Percentiles rank a stretch among this genome's conserved stretches.
phyloP scores from a whole-genome alignment of 2,888 invertebrate species.

The Leucania comma region DNA sequence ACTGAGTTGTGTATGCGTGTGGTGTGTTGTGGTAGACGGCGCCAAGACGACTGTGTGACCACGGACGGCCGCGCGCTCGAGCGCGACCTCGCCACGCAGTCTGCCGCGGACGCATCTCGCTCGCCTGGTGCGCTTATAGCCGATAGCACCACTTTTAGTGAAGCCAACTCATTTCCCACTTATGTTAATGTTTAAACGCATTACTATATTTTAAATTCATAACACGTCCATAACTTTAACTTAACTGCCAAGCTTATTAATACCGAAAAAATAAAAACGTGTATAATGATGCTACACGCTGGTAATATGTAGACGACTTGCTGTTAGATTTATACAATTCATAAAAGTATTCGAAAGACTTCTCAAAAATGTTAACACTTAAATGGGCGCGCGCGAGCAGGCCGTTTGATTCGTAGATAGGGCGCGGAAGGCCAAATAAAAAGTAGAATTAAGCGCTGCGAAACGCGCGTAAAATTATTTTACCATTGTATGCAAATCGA shows the following conservation, averaged over 20 bases:
- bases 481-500: conserved; percentile 91
- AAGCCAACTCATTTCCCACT: conserved; percentile 38
- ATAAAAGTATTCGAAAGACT: conserved; percentile 71
- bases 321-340: conserved; percentile 64
- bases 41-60: conserved; percentile 79
- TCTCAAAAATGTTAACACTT: conserved; percentile 88
- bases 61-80: conserved; percentile 61
- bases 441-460: conserved; percentile 90
- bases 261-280: conserved; percentile 7
- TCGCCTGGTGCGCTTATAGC: conserved; percentile 74
- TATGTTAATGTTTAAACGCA: conserved; percentile 43
- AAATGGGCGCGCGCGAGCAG: conserved; percentile 83
- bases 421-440: conserved; percentile 89
- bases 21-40: conserved; percentile 65
- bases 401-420: conserved; percentile 90
- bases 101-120: conserved; percentile 76
- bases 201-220: conserved; percentile 35
- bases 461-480: conserved; percentile 91
- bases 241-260: conserved; percentile 16
- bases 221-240: conserved; percentile 16
- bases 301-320: conserved; percentile 28
- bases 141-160: conserved; percentile 61
- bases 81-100: conserved; percentile 82
- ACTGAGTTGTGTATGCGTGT: conserved; percentile 58
- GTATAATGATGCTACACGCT: conserved; percentile 30